Evolutionary conservation across 2,888 invertebrate genomes (phyloP), one percentile per base, ranked within the genome.

Genomic region (Nomada flava): DNA sequence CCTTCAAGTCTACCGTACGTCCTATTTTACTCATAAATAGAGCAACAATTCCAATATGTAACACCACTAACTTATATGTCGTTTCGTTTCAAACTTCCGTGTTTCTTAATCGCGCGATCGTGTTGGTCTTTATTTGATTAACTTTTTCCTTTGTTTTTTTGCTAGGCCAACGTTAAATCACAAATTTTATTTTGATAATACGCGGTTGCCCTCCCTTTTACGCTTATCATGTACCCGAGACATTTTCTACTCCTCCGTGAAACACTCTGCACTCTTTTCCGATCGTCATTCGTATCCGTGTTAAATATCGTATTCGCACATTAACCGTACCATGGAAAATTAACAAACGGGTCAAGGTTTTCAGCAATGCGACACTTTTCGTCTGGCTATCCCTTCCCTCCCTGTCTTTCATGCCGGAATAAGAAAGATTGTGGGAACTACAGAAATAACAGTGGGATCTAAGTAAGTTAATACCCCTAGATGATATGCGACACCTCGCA

Each of bases 381-480:
- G 20, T 11, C 70, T 59, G 47, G 52, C 20, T 63, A 23, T 29
- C 52, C 57, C 55, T 77, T 73, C 65, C n/a, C 44, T 60, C 42
- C 60, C 52, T 57, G 55, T 74, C 36, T 62, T 60, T 70, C 52
- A 26, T 52, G 26, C n/a, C 42, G 73, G 75, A 74, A 82, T 68
- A 74, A 59, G 79, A 52, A 62, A 76, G 73, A 82, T 85, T 86
- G 85, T 89, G 89, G 70, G 87, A 87, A 90, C 86, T 77, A 72
- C 70, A 72, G 78, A 69, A 79, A 81, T 78, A 65, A 77, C 75
- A 79, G 75, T 71, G 75, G 36, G 73, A 72, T 72, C 63, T 63
- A 55, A 76, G 91, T 90, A 91, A 91, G 83, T 81, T 84, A 87
- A 91, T 85, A 91, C 84, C 76, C 57, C 69, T 82, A 76, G 82